These are phyloP conservation scores for Orycteropus afer DNA, from an alignment of 2,113 vertebrate genomes.

Conservation along the genomic window DNA sequence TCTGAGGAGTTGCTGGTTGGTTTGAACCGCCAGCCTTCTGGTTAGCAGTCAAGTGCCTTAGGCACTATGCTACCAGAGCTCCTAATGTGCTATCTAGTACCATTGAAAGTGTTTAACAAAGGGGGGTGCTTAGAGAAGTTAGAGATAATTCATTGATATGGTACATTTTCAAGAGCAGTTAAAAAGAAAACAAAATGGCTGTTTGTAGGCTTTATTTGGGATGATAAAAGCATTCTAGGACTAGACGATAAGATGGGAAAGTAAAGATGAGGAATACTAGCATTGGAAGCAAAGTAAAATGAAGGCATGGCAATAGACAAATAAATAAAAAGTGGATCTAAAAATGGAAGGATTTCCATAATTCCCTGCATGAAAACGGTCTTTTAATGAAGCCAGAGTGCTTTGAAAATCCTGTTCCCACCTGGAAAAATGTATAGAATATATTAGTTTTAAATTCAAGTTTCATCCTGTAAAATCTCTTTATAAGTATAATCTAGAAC, in stretches of 20 bases:
- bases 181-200: not conserved
- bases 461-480: not conserved
- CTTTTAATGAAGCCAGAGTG: not conserved
- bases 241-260: not conserved
- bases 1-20: no score
- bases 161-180: conserved; percentile 2
- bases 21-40: no score
- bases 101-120: conserved; percentile 17
- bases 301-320: not conserved
- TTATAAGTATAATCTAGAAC: conserved; percentile 47
- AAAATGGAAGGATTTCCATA: not conserved
- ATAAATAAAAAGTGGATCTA: not conserved
- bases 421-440: not conserved
- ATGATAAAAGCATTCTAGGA: not conserved
- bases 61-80: no score
- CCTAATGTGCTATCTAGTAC: no score
- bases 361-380: not conserved
- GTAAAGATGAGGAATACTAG: not conserved
- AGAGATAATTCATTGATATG: not conserved
- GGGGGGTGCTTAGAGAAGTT: not conserved
- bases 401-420: not conserved
- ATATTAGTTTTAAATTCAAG: conserved; percentile 3
- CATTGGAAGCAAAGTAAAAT: not conserved
- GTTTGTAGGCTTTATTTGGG: not conserved
- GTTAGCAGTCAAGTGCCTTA: no score